phyloP scores from a whole-genome alignment of 2,113 vertebrate species.

The Cariama cristata region DNA sequence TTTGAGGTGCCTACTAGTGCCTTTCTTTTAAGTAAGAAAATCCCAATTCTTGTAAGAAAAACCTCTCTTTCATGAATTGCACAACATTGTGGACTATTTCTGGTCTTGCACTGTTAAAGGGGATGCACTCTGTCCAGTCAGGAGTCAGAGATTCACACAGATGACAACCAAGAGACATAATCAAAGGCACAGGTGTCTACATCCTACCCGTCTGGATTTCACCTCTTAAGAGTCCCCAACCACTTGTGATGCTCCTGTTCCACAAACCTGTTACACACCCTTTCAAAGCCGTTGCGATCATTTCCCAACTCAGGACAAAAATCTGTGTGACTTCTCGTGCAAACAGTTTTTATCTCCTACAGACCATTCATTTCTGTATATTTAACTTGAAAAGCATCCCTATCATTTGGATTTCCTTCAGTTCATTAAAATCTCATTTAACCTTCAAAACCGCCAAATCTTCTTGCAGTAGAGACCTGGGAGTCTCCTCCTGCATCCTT shows the following conservation, averaged over 20 bases:
- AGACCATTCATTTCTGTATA: constrained; percentile 13
- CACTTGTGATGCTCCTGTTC: not conserved
- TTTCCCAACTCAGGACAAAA: not conserved
- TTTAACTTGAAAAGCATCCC: constrained; percentile 45
- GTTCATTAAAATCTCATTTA: constrained; percentile 72
- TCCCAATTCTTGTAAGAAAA: not conserved
- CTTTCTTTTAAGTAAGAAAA: not conserved
- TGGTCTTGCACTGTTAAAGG: not conserved
- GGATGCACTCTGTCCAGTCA: not conserved
- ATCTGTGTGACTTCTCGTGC: not conserved
- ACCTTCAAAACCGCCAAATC: constrained; percentile 50
- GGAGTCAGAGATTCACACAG: not conserved
- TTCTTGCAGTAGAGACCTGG: not conserved
- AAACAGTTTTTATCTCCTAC: constrained; percentile 24
- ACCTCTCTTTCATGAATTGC: not conserved
- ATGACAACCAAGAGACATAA: rapidly evolving
- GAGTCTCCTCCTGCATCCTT: not conserved
- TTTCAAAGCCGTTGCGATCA: not conserved
- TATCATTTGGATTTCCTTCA: constrained; percentile 42
- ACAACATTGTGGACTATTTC: rapidly evolving
- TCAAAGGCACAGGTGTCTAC: not conserved
- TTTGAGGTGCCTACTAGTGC: no score
- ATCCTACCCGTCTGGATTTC: not conserved
- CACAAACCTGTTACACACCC: not conserved
- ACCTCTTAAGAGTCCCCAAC: not conserved